phyloP scores from a whole-genome alignment of 2,888 invertebrate genomes.

The Biston stratarius region DNA sequence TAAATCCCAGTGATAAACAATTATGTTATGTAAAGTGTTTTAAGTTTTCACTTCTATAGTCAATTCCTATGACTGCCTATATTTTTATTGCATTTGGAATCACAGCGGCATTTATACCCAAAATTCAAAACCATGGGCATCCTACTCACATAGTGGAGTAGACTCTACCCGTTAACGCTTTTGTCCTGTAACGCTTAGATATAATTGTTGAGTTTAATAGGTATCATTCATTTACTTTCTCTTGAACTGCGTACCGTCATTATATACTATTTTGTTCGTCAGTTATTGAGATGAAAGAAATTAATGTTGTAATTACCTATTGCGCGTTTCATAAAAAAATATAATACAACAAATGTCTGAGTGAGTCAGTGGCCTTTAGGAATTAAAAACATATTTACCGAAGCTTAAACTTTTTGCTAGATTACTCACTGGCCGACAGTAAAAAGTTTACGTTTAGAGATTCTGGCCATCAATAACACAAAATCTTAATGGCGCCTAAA shows the following conservation, averaged over 20 bases:
- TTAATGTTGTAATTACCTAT: slow-evolving; percentile 29
- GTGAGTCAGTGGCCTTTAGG: slow-evolving; percentile 5
- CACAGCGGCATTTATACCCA: too few relatives aligned
- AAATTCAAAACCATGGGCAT: slow-evolving; percentile 36
- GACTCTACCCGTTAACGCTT: slow-evolving; percentile 57
- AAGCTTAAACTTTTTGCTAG: slow-evolving; percentile 2
- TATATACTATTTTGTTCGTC: slow-evolving; percentile 40
- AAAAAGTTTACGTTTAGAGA: background rate
- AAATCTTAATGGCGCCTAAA: too few relatives aligned
- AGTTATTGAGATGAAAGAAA: slow-evolving; percentile 35
- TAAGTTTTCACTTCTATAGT: too few relatives aligned
- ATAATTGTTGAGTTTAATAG: slow-evolving; percentile 70
- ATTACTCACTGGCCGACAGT: slow-evolving; percentile 2
- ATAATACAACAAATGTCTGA: slow-evolving; percentile 6
- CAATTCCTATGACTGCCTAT: too few relatives aligned
- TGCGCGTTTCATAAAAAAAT: slow-evolving; percentile 14
- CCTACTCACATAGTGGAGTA: slow-evolving; percentile 45
- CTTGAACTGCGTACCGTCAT: slow-evolving; percentile 47
- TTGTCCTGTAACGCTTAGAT: slow-evolving; percentile 63
- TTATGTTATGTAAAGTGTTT: too few relatives aligned
- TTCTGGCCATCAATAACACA: background rate
- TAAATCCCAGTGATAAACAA: too few relatives aligned
- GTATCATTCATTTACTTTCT: slow-evolving; percentile 65
- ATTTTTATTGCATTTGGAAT: too few relatives aligned
- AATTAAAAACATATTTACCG: slow-evolving; percentile 22